These are phyloP conservation scores for Torymus aiolomorphi DNA, from an alignment of 2,888 invertebrate genomes.

Conservation along the genomic window DNA sequence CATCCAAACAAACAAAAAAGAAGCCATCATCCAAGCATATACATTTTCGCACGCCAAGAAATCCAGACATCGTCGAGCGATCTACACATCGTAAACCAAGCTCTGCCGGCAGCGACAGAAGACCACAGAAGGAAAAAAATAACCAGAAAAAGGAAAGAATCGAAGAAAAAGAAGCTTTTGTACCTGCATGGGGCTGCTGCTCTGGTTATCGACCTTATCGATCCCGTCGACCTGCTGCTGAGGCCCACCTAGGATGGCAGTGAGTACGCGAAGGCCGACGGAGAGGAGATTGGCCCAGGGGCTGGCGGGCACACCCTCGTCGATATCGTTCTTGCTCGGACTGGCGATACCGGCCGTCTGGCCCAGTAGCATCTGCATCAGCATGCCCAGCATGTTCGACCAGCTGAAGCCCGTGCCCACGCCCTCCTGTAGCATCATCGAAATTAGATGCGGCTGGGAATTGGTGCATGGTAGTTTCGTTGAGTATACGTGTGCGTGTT, in stretches of 20 bases:
- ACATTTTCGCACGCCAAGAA: too few species aligned
- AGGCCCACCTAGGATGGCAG: slow-evolving; percentile 87
- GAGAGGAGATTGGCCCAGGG: slow-evolving; percentile 93
- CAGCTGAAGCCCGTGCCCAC: slow-evolving; percentile 86
- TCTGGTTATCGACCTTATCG: slow-evolving; percentile 91
- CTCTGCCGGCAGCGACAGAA: too few species aligned
- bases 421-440: slow-evolving; percentile 74
- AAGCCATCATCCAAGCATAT: too few species aligned
- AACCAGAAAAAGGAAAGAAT: not conserved
- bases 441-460: not conserved
- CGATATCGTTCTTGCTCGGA: slow-evolving; percentile 89
- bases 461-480: not conserved
- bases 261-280: slow-evolving; percentile 90
- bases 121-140: not conserved
- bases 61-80: too few species aligned
- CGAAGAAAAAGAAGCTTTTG: slow-evolving; percentile 56
- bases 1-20: too few species aligned
- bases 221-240: slow-evolving; percentile 86
- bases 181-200: slow-evolving; percentile 93
- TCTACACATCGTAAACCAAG: too few species aligned
- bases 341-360: slow-evolving; percentile 81
- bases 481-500: not conserved
- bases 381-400: slow-evolving; percentile 90
- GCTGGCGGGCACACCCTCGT: slow-evolving; percentile 82
- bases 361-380: slow-evolving; percentile 92